Conservation (phyloP, 23 tunicate genomes). For the Ciona savignyi region DNA sequence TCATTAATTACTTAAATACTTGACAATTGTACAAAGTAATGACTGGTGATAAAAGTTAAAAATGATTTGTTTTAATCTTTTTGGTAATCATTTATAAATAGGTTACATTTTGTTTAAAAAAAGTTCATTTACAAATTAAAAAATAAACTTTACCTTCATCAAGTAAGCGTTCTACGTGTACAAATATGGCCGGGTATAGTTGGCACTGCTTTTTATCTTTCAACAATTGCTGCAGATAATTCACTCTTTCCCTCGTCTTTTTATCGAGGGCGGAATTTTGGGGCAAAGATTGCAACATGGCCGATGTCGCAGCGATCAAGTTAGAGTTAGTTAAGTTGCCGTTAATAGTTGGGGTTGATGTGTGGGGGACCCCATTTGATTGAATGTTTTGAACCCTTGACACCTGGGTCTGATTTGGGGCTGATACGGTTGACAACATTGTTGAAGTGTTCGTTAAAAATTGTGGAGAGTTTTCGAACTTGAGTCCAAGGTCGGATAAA, state of each 20-base stretch:
- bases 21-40: too few relatives aligned
- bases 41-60: too few relatives aligned
- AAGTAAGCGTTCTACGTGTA: slow-evolving; percentile 86
- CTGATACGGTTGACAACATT: slow-evolving; percentile 9
- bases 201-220: slow-evolving; percentile 94
- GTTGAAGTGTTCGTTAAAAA: background rate
- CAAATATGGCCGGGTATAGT: slow-evolving; percentile 68
- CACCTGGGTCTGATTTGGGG: slow-evolving; percentile 3
- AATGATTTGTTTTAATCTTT: too few relatives aligned
- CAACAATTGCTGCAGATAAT: slow-evolving; percentile 90
- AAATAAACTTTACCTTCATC: slow-evolving; percentile 84
- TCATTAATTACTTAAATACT: too few relatives aligned
- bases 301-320: slow-evolving; percentile 60
- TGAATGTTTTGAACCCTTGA: background rate
- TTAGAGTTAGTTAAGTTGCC: slow-evolving; percentile 12
- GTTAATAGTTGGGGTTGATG: slow-evolving; percentile 26
- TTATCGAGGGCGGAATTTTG: slow-evolving; percentile 56
- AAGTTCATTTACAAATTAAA: too few relatives aligned
- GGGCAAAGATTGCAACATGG: slow-evolving; percentile 77
- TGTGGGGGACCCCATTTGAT: slow-evolving; percentile 25
- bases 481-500: slow-evolving; percentile 59
- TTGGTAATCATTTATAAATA: too few relatives aligned
- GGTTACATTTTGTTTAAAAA: too few relatives aligned
- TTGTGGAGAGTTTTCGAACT: slow-evolving; percentile 36
- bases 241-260: slow-evolving; percentile 87